Percentiles rank a stretch among this genome's conserved stretches.
phyloP scores from a whole-genome alignment of 2,113 vertebrate genomes.

The Spea bombifrons region DNA sequence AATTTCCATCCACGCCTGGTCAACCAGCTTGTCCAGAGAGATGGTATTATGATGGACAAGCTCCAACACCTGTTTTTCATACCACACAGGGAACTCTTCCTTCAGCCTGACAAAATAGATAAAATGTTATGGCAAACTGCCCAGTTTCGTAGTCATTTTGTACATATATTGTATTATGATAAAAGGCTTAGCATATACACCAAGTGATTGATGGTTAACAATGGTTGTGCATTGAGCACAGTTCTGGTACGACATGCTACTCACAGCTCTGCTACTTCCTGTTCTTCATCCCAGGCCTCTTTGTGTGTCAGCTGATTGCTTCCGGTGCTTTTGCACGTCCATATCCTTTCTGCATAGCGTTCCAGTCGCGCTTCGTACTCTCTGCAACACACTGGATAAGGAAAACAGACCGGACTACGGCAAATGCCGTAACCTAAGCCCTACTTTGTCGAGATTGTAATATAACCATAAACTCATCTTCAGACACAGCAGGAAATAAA shows the following conservation, averaged over 20 bases:
- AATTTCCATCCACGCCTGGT: constrained; percentile 91
- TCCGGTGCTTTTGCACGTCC: constrained; percentile 97
- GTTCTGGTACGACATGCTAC: constrained; percentile 57
- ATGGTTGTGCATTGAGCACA: too few species aligned
- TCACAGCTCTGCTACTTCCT: constrained; percentile 97
- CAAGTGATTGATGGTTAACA: too few species aligned
- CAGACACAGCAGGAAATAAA: too few species aligned
- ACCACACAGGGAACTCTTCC: constrained; percentile 94
- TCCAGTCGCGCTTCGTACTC: constrained; percentile 88
- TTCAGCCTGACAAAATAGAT: constrained; percentile 74
- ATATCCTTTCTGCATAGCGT: constrained; percentile 86
- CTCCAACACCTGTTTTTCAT: constrained; percentile 92
- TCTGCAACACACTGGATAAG: constrained; percentile 75
- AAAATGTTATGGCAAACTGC: neutral
- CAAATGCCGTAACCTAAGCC: neutral
- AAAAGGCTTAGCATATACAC: too few species aligned
- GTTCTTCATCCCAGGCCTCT: constrained; percentile 98
- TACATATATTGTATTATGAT: too few species aligned
- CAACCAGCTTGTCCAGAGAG: constrained; percentile 94
- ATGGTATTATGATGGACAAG: constrained; percentile 96
- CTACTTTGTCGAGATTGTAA: neutral
- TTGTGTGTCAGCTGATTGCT: constrained; percentile 95
- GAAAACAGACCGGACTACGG: constrained; percentile 60
- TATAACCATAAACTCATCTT: too few species aligned
- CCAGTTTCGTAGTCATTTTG: too few species aligned